phyloP scores from a whole-genome alignment of 2,113 vertebrate species.

The Mellivora capensis region DNA sequence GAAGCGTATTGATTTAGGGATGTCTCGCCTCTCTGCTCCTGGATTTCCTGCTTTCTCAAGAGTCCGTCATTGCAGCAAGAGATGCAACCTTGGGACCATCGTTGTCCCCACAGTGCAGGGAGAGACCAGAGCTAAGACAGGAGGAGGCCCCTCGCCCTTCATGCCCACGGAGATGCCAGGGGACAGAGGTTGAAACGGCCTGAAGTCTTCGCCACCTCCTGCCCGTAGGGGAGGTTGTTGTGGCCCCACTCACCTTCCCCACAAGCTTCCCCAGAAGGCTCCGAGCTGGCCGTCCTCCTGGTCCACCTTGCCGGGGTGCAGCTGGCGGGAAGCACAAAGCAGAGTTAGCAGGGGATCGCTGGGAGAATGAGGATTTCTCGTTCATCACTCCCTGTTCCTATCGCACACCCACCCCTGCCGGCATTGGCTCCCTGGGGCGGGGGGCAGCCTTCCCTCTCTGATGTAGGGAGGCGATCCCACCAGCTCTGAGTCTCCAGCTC shows the following conservation, averaged over 20 bases:
- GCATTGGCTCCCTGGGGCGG: not conserved
- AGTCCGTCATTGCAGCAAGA: not conserved
- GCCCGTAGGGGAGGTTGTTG: accelerated
- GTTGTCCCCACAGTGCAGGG: not conserved
- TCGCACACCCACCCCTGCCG: not conserved
- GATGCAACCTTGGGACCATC: not conserved
- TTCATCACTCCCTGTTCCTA: not conserved
- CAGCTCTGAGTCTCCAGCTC: not conserved
- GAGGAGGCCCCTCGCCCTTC: accelerated
- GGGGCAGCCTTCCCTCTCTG: not conserved
- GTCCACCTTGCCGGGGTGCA: slow-evolving; percentile 76
- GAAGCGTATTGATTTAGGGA: not conserved
- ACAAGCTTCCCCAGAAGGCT: slow-evolving; percentile 86
- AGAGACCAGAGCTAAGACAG: not conserved
- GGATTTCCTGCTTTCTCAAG: not conserved
- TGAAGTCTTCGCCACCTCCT: not conserved
- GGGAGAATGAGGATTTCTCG: not conserved
- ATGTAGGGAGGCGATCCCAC: not conserved
- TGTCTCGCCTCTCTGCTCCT: not conserved
- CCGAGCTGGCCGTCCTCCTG: slow-evolving; percentile 83
- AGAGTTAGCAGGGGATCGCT: not conserved
- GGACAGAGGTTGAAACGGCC: not conserved
- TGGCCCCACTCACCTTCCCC: slow-evolving; percentile 81
- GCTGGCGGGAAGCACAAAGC: slow-evolving; percentile 79
- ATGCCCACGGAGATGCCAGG: accelerated